Base-by-base conservation (phyloP, 2,113 vertebrate genomes). In the Xenus cinereus region DNA sequence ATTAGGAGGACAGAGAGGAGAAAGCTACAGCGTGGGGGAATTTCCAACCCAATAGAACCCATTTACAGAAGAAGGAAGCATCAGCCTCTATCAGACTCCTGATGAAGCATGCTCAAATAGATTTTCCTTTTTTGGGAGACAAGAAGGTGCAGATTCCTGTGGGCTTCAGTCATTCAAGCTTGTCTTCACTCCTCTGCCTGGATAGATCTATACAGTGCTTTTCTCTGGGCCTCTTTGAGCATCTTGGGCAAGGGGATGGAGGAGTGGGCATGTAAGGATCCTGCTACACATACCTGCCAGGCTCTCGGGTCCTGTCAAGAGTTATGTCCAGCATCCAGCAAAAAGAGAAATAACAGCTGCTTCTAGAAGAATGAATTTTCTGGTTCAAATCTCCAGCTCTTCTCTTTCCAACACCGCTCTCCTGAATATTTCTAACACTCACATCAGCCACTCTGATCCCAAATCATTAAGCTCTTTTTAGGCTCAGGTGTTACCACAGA, bases 181-280 rank as follows among this genome's bases (percentile, higher is more conserved):
- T 48, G 9, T 15, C 16, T 60, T 51, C 28, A 27, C 46, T 37
- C 32, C n/a, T 89, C 30, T 20, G 3, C 24, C 32, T 33, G 21
- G 21, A 57, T 2, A 51, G 33, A 57, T 27, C 14, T 30, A 19
- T 3, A 10, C 15, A 57, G 24, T 2, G 7, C 7, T 48, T 75
- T n/a, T 57, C 46, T 69, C 51, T 46, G 24, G 12, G 12, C 1
- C 3, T 51, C 35, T 86, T 5, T 19, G 15, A 84, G 28, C 11
- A 45, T 17, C 72, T 37, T 39, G 35, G 27, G 48, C 33, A 78
- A 87, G 18, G 22, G 17, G 21, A 60, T 56, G 27, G 48, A 75
- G 26, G 18, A 28, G 4, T 0, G 12, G 72, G 8, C 27, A 20
- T 0, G 4, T 14, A 48, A 56, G 13, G 46, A 39, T 13, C 37